Evolutionary conservation across 2,888 invertebrate genomes (phyloP).

Genomic region (Rhopalosiphum nymphaeae): DNA sequence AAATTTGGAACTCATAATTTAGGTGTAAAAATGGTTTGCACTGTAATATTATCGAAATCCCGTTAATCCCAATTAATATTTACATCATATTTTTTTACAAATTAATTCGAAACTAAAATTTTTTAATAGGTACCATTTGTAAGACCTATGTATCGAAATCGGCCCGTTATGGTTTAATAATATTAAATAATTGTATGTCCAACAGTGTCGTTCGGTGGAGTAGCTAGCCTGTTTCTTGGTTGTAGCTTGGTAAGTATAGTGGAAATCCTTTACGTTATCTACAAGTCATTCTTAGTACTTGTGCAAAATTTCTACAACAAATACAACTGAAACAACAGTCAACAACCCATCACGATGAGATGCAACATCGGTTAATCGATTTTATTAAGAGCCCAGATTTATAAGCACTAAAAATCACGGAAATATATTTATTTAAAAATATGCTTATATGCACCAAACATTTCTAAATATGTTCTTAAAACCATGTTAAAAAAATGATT

Average conservation of each 20-base stretch:
- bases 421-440: neutral
- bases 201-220: constrained; percentile 66
- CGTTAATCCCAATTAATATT: neutral
- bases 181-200: neutral
- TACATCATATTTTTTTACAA: neutral
- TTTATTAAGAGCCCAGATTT: neutral
- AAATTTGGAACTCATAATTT: neutral
- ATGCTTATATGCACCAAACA: neutral
- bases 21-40: neutral
- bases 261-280: constrained; percentile 57
- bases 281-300: constrained; percentile 26
- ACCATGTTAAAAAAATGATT: neutral
- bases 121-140: neutral
- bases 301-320: neutral
- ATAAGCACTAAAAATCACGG: neutral
- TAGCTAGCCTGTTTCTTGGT: constrained; percentile 66
- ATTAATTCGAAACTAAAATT: neutral
- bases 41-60: neutral
- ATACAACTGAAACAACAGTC: neutral
- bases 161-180: neutral
- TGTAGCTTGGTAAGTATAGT: constrained; percentile 64
- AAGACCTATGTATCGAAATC: neutral
- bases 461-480: neutral
- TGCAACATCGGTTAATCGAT: neutral
- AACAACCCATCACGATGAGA: neutral